Evolutionary conservation across 2,113 vertebrate genomes (phyloP).

Genomic region (Polypterus bichir): DNA sequence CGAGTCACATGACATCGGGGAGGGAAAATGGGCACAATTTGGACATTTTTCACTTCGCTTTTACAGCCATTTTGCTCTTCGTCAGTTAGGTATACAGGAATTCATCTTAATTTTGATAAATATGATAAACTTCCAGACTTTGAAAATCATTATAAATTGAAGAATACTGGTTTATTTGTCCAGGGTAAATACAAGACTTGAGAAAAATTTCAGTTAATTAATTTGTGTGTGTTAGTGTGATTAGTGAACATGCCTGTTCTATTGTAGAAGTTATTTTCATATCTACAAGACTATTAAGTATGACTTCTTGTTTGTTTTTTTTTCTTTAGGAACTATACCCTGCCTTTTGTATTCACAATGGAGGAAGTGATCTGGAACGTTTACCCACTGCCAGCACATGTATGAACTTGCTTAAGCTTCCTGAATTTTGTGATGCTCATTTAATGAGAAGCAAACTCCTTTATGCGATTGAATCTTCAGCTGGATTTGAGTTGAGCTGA

Average conservation of each 20-base stretch:
- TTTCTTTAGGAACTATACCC: constrained; percentile 81
- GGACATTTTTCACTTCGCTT: no score
- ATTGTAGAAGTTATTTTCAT: neutral
- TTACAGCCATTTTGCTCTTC: no score
- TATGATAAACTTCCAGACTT: no score
- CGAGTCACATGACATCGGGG: no score
- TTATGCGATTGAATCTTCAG: constrained; percentile 91
- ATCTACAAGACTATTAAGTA: no score
- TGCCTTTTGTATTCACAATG: constrained; percentile 95
- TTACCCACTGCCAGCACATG: constrained; percentile 95
- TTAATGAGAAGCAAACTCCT: constrained; percentile 89
- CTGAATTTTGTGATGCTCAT: constrained; percentile 81
- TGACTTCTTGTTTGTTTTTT: neutral
- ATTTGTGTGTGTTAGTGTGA: no score
- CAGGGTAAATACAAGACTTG: neutral
- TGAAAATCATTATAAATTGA: no score
- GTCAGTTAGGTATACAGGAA: no score
- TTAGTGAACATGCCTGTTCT: neutral
- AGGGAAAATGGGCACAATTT: no score
- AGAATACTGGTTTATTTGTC: no score
- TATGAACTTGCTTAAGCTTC: constrained; percentile 97
- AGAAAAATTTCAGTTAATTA: no score
- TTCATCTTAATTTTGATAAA: no score
- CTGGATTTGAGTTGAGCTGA: constrained; percentile 96
- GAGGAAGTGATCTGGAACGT: constrained; percentile 81